Percentiles rank a stretch among this genome's conserved stretches.
Conservation (phyloP, 2,113 vertebrate genomes). For the Pedetes capensis region DNA sequence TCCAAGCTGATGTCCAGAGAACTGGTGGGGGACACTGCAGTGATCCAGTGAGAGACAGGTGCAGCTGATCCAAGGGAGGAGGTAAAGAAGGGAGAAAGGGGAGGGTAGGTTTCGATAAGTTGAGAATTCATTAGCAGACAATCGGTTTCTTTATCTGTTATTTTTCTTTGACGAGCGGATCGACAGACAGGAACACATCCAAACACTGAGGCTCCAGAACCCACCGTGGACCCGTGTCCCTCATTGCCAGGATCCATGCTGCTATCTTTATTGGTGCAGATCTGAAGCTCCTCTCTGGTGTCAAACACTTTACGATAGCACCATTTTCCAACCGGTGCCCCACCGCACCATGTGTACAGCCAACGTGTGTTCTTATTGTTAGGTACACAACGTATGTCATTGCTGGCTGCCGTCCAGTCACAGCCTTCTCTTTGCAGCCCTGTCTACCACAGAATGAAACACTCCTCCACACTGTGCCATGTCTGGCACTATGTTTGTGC, state of each 20-base stretch:
- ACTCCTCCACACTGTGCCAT: too few relatives aligned
- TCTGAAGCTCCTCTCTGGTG: background rate
- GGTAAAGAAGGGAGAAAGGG: background rate
- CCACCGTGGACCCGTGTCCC: background rate
- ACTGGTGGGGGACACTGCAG: accelerated
- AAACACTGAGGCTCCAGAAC: background rate
- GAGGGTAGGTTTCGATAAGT: background rate
- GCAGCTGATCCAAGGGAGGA: accelerated
- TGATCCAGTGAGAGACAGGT: accelerated
- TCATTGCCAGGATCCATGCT: background rate
- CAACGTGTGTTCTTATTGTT: too few relatives aligned
- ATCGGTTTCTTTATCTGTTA: background rate
- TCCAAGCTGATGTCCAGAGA: background rate
- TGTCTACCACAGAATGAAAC: background rate
- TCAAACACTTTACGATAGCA: background rate
- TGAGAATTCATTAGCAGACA: background rate
- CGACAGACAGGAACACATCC: background rate
- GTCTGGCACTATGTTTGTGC: too few relatives aligned
- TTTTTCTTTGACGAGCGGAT: background rate
- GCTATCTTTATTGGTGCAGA: background rate
- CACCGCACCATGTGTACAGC: too few relatives aligned
- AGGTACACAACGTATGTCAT: too few relatives aligned
- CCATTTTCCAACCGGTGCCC: background rate
- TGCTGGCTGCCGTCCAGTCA: too few relatives aligned
- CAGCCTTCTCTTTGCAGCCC: too few relatives aligned